Evolutionary conservation across 1,140 invertebrate genomes (phyloP).

Genomic region (Zaprionus ghesquierei): DNA sequence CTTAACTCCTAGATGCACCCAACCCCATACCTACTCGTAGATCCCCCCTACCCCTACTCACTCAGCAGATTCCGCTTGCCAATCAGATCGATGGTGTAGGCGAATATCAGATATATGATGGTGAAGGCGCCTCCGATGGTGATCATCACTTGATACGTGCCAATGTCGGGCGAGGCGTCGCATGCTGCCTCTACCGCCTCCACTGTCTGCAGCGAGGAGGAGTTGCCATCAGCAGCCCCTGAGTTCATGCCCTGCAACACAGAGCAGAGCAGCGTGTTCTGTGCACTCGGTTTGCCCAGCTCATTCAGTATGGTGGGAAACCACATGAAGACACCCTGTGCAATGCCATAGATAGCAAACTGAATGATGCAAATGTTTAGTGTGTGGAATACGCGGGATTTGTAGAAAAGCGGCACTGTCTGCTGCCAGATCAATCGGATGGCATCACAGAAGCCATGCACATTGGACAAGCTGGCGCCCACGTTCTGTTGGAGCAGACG

Average conservation of each 20-base stretch:
- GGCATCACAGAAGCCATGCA: conserved; percentile 60
- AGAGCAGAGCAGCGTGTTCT: conserved; percentile 39
- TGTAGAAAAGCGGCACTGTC: conserved; percentile 83
- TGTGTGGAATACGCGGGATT: conserved; percentile 83
- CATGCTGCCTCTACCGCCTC: neutral
- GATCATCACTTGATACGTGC: conserved; percentile 64
- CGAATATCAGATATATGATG: conserved; percentile 66
- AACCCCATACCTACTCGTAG: neutral
- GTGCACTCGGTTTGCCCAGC: conserved; percentile 29
- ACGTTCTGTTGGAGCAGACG: conserved; percentile 40
- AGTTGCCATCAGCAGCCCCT: conserved; percentile 1
- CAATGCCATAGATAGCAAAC: conserved; percentile 83
- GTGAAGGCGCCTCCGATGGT: conserved; percentile 67
- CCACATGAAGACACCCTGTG: conserved; percentile 83
- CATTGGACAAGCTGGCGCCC: conserved; percentile 56
- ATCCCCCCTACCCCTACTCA: conserved; percentile 41
- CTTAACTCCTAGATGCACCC: neutral
- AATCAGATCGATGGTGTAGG: conserved; percentile 67
- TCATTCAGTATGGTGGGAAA: conserved; percentile 76
- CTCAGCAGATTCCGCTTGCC: conserved; percentile 72
- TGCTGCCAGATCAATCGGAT: conserved; percentile 83
- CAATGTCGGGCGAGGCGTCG: conserved; percentile 35
- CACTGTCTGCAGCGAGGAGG: neutral
- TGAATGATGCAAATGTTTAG: conserved; percentile 84
- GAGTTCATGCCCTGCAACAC: conserved; percentile 39